A percentile compares a stretch with the other conserved stretches of the same genome.
These are phyloP conservation scores for Okapia johnstoni DNA, from an alignment of 2,113 vertebrate species.

Conservation along the genomic window DNA sequence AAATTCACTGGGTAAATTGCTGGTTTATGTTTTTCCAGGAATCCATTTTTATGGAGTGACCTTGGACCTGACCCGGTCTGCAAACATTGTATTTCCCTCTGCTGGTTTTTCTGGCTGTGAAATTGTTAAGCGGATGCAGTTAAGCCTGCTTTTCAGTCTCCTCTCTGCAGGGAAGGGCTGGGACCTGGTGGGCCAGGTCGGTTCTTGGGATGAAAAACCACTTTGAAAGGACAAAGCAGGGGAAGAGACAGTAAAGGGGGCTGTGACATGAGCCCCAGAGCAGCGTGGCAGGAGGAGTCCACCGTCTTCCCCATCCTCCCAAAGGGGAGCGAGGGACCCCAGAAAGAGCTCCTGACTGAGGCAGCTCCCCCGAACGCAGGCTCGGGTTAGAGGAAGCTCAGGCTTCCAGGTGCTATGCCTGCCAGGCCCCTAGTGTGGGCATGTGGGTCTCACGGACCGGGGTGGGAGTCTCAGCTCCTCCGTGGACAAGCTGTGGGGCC, in stretches of 20 bases:
- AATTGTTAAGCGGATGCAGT: neutral
- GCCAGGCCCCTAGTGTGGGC: neutral
- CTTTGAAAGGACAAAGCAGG: neutral
- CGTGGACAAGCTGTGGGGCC: neutral
- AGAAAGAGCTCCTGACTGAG: neutral
- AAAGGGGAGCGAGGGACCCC: neutral
- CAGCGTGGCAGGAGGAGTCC: too few relatives aligned
- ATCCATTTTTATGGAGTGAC: conserved; percentile 38
- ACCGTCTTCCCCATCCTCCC: neutral
- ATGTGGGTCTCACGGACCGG: neutral
- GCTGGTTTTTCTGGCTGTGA: neutral
- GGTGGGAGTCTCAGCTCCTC: neutral
- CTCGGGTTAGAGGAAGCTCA: neutral
- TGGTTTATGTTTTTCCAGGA: conserved; percentile 34
- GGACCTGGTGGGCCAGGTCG: neutral
- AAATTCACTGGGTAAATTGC: conserved; percentile 37
- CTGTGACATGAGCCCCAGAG: neutral
- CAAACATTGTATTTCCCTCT: neutral
- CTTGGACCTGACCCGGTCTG: neutral
- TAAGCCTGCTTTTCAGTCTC: neutral
- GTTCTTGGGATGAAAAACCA: neutral
- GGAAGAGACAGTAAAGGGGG: neutral
- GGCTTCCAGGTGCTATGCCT: neutral
- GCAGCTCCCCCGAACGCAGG: neutral
- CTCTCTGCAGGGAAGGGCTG: neutral